A percentile compares a stretch with the other conserved stretches of the same genome.
Evolutionary conservation across 2,113 vertebrate species (phyloP).

Genomic region (Parus major): DNA sequence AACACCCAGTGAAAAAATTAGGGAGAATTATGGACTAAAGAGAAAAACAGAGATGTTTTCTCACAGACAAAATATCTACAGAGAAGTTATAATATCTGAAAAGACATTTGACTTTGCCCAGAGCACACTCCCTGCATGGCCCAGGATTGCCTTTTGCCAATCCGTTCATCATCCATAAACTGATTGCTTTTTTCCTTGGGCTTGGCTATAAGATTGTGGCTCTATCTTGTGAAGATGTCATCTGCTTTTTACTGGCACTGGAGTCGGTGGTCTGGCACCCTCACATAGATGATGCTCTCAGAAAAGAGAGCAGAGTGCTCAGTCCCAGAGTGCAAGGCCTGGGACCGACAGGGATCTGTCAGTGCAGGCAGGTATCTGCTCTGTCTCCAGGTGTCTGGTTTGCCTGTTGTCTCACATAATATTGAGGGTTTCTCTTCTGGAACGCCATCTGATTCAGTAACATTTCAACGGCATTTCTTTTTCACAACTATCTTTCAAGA

Average conservation of each 20-base stretch:
- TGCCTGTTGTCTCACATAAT: neutral
- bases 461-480: neutral
- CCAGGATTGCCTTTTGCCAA: neutral
- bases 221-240: neutral
- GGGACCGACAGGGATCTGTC: neutral
- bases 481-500: neutral
- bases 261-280: neutral
- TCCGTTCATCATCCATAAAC: neutral
- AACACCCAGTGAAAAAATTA: neutral
- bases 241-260: neutral
- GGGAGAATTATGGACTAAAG: neutral
- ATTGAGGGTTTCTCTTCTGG: neutral
- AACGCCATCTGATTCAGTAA: neutral
- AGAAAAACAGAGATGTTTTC: neutral
- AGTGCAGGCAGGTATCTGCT: neutral
- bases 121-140: neutral
- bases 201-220: neutral
- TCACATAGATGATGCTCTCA: neutral
- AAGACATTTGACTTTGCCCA: conserved; percentile 16
- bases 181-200: conserved; percentile 15
- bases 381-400: neutral
- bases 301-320: neutral
- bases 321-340: neutral
- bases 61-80: neutral
- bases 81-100: neutral